Conservation (phyloP, 64 coral and sea anemone genomes). For the Dendronephthya gigantea region DNA sequence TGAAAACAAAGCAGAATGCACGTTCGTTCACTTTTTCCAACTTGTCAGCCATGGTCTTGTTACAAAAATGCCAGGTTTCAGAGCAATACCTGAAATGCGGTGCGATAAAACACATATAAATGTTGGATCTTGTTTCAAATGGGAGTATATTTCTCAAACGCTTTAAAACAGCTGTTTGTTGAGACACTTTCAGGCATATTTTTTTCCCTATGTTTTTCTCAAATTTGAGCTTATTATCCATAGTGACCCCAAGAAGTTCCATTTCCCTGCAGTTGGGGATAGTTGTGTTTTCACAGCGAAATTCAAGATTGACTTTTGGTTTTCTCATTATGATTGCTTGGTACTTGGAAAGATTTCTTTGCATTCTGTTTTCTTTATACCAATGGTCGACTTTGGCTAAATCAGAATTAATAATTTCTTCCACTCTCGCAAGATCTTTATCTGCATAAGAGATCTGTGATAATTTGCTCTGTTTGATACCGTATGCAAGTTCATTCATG, state of each 20-base stretch:
- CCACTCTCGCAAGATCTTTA: no score
- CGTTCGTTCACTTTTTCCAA: constrained; percentile 42
- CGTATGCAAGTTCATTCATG: no score
- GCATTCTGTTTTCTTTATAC: no score
- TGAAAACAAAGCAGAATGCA: neutral
- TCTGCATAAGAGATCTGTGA: no score
- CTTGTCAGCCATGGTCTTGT: constrained; percentile 14
- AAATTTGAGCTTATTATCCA: constrained; percentile 15
- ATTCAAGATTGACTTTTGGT: no score
- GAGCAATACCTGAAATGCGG: constrained; percentile 35
- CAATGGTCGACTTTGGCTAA: no score
- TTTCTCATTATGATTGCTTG: no score
- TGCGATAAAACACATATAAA: neutral
- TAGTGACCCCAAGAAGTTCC: neutral
- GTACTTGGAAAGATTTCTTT: no score
- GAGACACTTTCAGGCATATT: neutral
- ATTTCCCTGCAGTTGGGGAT: no score
- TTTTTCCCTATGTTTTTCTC: neutral
- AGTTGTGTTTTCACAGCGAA: no score
- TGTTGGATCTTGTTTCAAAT: neutral
- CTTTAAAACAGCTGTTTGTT: constrained; percentile 14
- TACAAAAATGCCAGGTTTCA: constrained; percentile 42
- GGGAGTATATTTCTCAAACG: constrained; percentile 23
- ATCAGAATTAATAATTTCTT: neutral
- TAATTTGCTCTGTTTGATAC: no score